Evolutionary conservation across 64 coral and sea anemone species (phyloP).

Genomic region (Pocillopora damicornis): DNA sequence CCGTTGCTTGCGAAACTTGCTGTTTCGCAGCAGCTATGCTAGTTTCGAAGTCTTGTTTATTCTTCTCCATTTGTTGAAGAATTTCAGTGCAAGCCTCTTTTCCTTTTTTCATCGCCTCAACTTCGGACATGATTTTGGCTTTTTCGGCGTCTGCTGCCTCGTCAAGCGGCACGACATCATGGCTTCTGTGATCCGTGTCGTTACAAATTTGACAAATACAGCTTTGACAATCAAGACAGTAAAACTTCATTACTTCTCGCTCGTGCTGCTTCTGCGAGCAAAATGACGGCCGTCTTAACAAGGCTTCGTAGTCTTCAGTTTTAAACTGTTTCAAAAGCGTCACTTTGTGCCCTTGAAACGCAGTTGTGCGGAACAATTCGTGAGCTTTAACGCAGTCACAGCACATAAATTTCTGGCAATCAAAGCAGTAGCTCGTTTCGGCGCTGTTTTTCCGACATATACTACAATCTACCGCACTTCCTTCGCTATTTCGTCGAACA

Average conservation of each 20-base stretch:
- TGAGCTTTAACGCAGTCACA: not conserved
- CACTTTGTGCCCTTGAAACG: conserved; percentile 6
- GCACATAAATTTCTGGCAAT: conserved; percentile 13
- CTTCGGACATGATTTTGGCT: not conserved
- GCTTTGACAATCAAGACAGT: not conserved
- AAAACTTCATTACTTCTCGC: not conserved
- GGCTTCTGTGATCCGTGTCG: not conserved
- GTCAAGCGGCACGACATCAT: not conserved
- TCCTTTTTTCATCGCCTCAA: not conserved
- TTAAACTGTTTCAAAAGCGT: not conserved
- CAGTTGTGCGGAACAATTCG: not conserved
- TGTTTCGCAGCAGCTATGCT: not conserved
- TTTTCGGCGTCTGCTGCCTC: not conserved
- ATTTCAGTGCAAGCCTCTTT: not conserved
- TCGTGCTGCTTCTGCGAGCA: conserved; percentile 12
- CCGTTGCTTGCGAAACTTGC: not conserved
- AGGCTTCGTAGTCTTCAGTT: not conserved
- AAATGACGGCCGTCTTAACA: not conserved
- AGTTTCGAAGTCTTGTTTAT: not conserved
- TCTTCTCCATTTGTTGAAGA: not conserved
- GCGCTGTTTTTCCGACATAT: not conserved
- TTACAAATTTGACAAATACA: conserved; percentile 33
- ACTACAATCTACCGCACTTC: not conserved
- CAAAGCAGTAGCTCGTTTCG: conserved; percentile 21
- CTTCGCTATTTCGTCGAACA: not conserved